phyloP scores from a whole-genome alignment of 2,797 vertebrate genomes.

The Myotis findleyi region DNA sequence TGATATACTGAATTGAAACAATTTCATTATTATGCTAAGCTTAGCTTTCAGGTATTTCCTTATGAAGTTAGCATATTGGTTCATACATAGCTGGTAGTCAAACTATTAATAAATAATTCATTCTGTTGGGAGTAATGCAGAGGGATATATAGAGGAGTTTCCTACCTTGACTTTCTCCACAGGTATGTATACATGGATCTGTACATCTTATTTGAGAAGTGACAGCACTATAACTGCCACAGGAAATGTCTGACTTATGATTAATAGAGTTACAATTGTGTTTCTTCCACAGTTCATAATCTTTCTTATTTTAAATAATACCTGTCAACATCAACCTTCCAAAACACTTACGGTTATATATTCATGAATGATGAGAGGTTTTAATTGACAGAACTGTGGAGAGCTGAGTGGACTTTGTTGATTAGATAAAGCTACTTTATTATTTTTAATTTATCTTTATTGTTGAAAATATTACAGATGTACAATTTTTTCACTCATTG shows the following conservation, averaged over 20 bases:
- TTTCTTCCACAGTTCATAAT: not conserved
- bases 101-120: conserved; percentile 4
- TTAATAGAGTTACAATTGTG: not conserved
- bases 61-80: not conserved
- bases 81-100: not conserved
- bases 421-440: not conserved
- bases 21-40: not conserved
- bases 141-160: not conserved
- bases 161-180: not conserved
- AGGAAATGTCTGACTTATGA: not conserved
- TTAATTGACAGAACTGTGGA: conserved; percentile 24
- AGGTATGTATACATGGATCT: accelerated
- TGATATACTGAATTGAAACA: not conserved
- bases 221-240: not conserved
- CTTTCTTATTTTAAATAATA: conserved; percentile 54
- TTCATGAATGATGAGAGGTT: conserved; percentile 23
- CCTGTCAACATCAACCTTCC: not conserved
- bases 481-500: too few species aligned
- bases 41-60: not conserved
- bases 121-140: not conserved
- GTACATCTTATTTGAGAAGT: not conserved
- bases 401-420: not conserved
- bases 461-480: too few species aligned
- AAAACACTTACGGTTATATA: not conserved
- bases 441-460: not conserved